Conservation (phyloP, 2,113 vertebrate species). For the Percopsis transmontana region DNA sequence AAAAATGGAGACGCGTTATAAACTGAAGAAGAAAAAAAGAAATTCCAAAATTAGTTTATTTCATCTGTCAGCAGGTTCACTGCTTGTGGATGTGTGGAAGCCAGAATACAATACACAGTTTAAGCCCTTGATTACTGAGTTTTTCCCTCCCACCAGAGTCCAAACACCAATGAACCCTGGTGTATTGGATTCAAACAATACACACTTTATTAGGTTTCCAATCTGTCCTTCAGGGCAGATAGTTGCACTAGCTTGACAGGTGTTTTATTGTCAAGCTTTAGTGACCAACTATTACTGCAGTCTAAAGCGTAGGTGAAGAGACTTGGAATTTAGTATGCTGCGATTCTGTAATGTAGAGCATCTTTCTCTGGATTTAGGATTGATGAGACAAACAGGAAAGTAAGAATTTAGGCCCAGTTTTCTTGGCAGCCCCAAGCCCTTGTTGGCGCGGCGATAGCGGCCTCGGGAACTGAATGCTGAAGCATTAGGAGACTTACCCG, state of each 20-base stretch:
- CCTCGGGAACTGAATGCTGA: conserved; percentile 30
- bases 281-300: conserved; percentile 6
- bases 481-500: conserved; percentile 12
- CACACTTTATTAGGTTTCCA: conserved; percentile 17
- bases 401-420: conserved; percentile 35
- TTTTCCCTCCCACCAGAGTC: conserved; percentile 32
- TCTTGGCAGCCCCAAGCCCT: conserved; percentile 28
- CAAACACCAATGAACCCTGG: conserved; percentile 15
- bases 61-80: conserved; percentile 52
- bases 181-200: conserved; percentile 14
- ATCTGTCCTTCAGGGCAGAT: conserved; percentile 21
- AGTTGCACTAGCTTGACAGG: conserved; percentile 5
- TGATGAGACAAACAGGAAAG: conserved; percentile 70
- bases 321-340: conserved; percentile 22
- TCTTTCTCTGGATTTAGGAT: conserved; percentile 42
- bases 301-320: conserved; percentile 20
- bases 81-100: conserved; percentile 21
- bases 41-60: conserved; percentile 61
- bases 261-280: conserved; percentile 17
- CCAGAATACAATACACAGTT: conserved; percentile 9
- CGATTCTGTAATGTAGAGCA: conserved; percentile 41
- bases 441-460: conserved; percentile 42
- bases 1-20: conserved; percentile 56
- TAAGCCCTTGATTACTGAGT: conserved; percentile 21
- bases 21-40: conserved; percentile 27